Evolutionary conservation across 1,140 invertebrate species (phyloP), one percentile per base, ranked within the genome.

Genomic region (Drosophila guanche): DNA sequence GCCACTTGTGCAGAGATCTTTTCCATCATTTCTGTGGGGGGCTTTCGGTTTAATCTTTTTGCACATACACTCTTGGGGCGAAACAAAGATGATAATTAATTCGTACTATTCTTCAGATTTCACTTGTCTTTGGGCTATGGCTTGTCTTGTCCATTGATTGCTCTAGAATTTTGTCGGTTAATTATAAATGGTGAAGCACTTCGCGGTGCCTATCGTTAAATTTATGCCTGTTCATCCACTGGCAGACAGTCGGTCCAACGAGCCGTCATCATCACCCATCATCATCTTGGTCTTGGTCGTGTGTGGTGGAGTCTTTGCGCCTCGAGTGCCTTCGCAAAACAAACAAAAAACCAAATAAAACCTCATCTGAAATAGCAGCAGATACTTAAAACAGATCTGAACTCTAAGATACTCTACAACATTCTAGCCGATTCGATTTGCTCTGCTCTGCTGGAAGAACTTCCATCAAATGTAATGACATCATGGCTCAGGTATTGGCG

Each of bases 161-260:
- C 80, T 86, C 81, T 81, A 85, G 80, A 85, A 85, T 86, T 80
- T 37, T 86, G 81, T 77, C 58, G 67, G 67, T 76, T 84, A 76
- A 79, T 79, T 85, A 76, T 62, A 48, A 72, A 62, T 58, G 61
- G 60, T 68, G 37, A 29, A 51, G 22, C 57, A 68, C 53, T 51
- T 46, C 45, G 53, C 5, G 43, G 53, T 29, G 70, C 48, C n/a
- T 42, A 40, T 74, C 60, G 71, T 53, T 54, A 57, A 67, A 69
- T 85, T 76, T 76, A 20, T 76, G 81, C 67, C 57, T 65, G 59
- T 60, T 86, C 81, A 86, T 86, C 46, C 56, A 69, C 46, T 37
- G 55, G 29, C 72, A 63, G 45, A 5, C 58, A 63, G 48, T 33
- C 54, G 14, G 33, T 8, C 57, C 54, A 56, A 46, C 54, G 22